Percentiles rank a stretch among this genome's conserved stretches.
Conservation (phyloP, 1,140 invertebrate genomes). For the Trichonephila clavata region DNA sequence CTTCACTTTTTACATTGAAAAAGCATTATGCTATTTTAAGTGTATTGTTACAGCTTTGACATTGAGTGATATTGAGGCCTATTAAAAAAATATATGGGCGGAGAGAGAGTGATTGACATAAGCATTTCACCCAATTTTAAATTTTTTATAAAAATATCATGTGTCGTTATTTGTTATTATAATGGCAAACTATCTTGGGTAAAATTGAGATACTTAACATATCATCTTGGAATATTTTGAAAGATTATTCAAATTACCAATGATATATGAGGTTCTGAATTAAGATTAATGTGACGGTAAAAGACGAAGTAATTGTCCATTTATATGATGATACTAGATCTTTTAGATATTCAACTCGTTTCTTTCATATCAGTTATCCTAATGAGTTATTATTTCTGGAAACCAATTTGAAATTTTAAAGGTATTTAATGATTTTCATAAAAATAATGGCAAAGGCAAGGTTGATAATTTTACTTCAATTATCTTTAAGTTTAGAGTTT, state of each 20-base stretch:
- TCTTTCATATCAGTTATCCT: no score
- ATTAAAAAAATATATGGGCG: not conserved
- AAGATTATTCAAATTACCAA: conserved; percentile 23
- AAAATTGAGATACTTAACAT: not conserved
- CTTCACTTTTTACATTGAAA: not conserved
- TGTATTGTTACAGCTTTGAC: no score
- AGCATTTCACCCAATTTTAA: not conserved
- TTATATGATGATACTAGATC: not conserved
- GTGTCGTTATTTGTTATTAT: not conserved
- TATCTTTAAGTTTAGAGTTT: no score
- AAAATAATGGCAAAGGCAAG: no score
- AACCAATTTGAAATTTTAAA: no score
- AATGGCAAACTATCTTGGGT: not conserved
- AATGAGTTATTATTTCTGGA: no score
- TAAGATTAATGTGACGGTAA: conserved; percentile 18
- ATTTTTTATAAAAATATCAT: not conserved
- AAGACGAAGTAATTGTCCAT: not conserved
- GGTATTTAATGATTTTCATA: no score
- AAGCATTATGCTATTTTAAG: not conserved
- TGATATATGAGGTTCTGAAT: not conserved
- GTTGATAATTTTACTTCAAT: no score
- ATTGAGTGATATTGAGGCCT: not conserved
- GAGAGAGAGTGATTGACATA: not conserved
- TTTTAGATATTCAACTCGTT: not conserved
- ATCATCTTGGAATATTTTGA: not conserved